Evolutionary conservation across 2,113 vertebrate genomes (phyloP).

Genomic region (Salvelinus alpinus): DNA sequence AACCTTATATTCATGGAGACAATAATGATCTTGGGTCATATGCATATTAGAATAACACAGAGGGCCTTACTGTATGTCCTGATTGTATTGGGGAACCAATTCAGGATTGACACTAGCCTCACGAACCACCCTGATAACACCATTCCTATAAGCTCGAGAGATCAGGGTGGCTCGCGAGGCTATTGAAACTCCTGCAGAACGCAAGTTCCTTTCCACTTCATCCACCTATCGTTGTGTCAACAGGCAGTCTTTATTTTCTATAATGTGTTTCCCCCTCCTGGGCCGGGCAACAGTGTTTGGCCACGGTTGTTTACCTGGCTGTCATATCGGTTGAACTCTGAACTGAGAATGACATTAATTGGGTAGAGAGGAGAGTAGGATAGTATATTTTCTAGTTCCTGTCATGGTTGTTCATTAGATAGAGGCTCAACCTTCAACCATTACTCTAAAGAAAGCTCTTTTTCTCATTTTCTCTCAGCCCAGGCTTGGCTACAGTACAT

Average conservation of each 20-base stretch:
- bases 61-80: background rate
- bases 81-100: background rate
- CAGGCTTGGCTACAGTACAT: background rate
- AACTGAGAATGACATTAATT: slow-evolving; percentile 53
- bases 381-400: slow-evolving; percentile 27
- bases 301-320: background rate
- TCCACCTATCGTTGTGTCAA: background rate
- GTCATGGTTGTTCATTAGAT: slow-evolving; percentile 45
- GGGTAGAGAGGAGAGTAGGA: slow-evolving; percentile 42
- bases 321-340: slow-evolving; percentile 18
- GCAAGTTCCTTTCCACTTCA: background rate
- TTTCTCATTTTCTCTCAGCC: slow-evolving; percentile 19
- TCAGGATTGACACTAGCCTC: background rate
- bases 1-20: too few relatives aligned
- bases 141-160: too few relatives aligned
- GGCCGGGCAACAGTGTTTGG: background rate
- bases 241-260: too few relatives aligned
- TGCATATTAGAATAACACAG: too few relatives aligned
- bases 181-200: background rate
- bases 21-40: too few relatives aligned
- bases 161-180: background rate
- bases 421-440: background rate
- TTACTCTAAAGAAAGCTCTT: background rate
- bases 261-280: background rate
- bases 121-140: too few relatives aligned